A percentile compares a stretch with the other conserved stretches of the same genome.
Evolutionary conservation across 2,113 vertebrate species (phyloP).

Genomic region (Platysteira castanea): DNA sequence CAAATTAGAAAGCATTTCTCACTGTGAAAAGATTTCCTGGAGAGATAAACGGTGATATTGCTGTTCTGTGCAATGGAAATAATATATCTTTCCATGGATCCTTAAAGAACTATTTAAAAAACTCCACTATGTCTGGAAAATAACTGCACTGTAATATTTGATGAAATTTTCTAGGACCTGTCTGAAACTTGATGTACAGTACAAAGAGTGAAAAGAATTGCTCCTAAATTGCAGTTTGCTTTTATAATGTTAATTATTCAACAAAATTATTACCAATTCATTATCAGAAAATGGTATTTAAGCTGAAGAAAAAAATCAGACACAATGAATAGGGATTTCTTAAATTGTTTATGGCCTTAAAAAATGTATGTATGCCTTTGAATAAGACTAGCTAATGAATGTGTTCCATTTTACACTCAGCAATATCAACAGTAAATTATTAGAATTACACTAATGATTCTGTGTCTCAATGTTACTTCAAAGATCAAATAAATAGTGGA

Average conservation of each 20-base stretch:
- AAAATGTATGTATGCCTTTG: neutral
- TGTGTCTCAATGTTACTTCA: neutral
- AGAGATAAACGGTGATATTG: neutral
- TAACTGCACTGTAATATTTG: neutral
- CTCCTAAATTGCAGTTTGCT: neutral
- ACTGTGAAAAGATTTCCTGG: neutral
- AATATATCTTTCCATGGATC: neutral
- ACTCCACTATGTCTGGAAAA: neutral
- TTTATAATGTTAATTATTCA: neutral
- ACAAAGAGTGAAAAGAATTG: neutral
- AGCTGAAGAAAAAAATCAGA: neutral
- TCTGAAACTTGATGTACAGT: neutral
- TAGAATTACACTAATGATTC: neutral
- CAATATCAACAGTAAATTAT: neutral
- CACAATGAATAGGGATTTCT: neutral
- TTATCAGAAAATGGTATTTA: neutral
- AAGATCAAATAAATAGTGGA: neutral
- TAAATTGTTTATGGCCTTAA: neutral
- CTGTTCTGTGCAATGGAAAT: neutral
- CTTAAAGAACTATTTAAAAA: neutral
- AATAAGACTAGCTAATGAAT: neutral
- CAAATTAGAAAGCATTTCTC: neutral
- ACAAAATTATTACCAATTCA: neutral
- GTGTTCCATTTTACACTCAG: neutral
- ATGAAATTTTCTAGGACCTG: neutral